A percentile compares a stretch with the other conserved stretches of the same genome.
phyloP scores from a whole-genome alignment of 2,888 invertebrate genomes.

The Crepidodera aurea region DNA sequence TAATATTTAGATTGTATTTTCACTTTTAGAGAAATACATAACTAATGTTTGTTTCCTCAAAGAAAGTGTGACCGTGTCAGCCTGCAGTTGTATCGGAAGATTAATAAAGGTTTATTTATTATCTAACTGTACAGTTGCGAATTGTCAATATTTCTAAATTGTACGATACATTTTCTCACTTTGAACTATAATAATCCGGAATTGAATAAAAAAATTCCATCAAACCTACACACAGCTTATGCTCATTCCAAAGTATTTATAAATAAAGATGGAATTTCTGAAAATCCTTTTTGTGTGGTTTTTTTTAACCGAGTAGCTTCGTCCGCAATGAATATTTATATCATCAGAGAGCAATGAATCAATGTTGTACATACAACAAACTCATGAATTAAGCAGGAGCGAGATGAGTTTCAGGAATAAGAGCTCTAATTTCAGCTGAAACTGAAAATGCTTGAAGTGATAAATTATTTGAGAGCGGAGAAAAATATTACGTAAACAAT shows the following conservation, averaged over 20 bases:
- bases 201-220: no score
- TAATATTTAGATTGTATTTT: no score
- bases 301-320: neutral
- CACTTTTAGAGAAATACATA: no score
- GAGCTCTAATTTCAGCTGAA: neutral
- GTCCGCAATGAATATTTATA: neutral
- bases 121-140: no score
- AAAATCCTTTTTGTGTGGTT: neutral
- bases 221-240: no score
- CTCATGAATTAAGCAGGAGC: neutral
- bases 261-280: neutral
- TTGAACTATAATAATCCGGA: no score
- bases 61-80: no score
- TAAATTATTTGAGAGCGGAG: neutral
- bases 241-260: neutral
- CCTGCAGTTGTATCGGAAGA: no score
- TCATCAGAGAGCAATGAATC: neutral
- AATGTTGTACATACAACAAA: constrained; percentile 9
- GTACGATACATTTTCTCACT: no score
- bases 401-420: neutral
- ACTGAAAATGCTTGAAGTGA: neutral
- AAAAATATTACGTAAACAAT: neutral
- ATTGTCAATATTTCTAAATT: no score
- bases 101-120: no score
- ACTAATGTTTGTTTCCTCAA: no score